phyloP scores from a whole-genome alignment of 2,797 vertebrate genomes.

The Parambassis ranga region DNA sequence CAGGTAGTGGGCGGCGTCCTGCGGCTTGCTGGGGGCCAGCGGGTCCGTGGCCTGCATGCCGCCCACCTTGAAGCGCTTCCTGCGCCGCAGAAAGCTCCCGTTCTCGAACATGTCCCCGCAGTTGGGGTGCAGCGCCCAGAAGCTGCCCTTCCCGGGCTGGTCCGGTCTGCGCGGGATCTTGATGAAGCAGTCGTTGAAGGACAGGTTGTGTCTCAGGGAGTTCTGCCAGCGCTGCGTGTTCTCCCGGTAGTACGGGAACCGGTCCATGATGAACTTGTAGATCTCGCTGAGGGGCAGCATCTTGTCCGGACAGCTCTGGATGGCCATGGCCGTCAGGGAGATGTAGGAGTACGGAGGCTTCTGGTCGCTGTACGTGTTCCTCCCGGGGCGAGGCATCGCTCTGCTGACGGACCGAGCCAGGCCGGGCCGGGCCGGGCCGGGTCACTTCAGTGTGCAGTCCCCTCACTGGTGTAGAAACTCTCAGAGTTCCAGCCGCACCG shows the following conservation, averaged over 20 bases:
- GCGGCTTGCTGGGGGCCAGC: conserved; percentile 86
- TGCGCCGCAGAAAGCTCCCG: conserved; percentile 89
- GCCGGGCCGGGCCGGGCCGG: neutral
- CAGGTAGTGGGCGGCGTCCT: conserved; percentile 89
- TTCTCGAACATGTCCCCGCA: conserved; percentile 98
- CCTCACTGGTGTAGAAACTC: conserved; percentile 17
- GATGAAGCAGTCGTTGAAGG: conserved; percentile 98
- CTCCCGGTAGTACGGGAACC: conserved; percentile 96
- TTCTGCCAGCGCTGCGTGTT: conserved; percentile 99
- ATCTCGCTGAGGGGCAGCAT: conserved; percentile 98
- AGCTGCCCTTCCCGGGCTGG: conserved; percentile 96
- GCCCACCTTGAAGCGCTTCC: conserved; percentile 94
- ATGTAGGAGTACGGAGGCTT: conserved; percentile 98
- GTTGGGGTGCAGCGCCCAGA: conserved; percentile 96
- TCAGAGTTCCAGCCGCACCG: neutral
- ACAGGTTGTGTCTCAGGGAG: conserved; percentile 97
- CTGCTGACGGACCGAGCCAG: neutral
- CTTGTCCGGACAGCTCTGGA: conserved; percentile 97
- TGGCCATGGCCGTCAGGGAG: conserved; percentile 97
- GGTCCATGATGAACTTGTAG: conserved; percentile 99
- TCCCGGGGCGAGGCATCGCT: conserved; percentile 92
- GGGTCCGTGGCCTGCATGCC: conserved; percentile 82
- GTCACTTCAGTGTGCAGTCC: neutral
- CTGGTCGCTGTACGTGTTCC: conserved; percentile 98
- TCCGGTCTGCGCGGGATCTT: conserved; percentile 95